These are phyloP conservation scores for Bubo blakistoni DNA, from an alignment of 2,113 vertebrate genomes.

Conservation along the genomic window DNA sequence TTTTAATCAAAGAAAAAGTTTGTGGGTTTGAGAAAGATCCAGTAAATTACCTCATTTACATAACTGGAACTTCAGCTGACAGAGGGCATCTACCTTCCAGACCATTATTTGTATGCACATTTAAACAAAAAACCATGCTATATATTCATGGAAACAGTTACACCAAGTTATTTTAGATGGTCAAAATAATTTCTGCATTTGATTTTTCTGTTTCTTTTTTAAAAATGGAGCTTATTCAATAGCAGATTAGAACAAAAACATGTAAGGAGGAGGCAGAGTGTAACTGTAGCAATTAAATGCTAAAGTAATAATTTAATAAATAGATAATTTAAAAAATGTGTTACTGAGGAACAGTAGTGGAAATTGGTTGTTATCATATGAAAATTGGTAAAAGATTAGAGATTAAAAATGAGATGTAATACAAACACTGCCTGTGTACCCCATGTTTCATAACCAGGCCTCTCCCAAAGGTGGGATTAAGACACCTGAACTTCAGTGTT, in stretches of 20 bases:
- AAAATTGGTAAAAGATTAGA: neutral
- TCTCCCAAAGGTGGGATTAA: neutral
- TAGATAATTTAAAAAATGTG: neutral
- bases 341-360: neutral
- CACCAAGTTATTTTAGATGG: neutral
- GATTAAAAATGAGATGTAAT: neutral
- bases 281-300: neutral
- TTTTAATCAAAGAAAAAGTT: neutral
- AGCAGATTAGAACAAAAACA: neutral
- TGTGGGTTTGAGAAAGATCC: neutral
- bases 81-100: neutral
- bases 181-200: neutral
- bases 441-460: neutral
- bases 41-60: neutral
- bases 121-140: neutral
- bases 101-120: neutral
- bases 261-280: neutral
- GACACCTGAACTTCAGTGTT: neutral
- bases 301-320: neutral
- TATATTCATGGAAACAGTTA: neutral
- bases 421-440: neutral
- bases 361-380: neutral
- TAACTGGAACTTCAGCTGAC: neutral
- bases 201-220: neutral
- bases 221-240: neutral